Percentiles rank a stretch among this genome's conserved stretches.
phyloP scores from a whole-genome alignment of 2,888 invertebrate genomes.

The Synergus japonicus region DNA sequence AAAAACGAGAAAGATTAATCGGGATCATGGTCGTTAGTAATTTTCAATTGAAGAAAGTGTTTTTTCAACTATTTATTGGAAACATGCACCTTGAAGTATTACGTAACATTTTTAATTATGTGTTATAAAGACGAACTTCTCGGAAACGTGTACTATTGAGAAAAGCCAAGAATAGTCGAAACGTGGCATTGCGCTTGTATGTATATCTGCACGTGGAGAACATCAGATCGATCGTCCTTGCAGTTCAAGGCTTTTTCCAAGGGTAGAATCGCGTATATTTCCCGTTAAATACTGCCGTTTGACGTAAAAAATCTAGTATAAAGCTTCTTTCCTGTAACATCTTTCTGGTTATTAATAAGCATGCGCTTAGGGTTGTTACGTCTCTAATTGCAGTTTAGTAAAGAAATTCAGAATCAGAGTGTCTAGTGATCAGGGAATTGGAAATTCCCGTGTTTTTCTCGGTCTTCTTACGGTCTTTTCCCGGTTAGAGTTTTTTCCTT shows the following conservation, averaged over 20 bases:
- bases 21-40: too few species aligned
- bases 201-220: conserved; percentile 55
- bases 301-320: not conserved
- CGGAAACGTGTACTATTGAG: not conserved
- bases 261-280: conserved; percentile 9
- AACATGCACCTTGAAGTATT: not conserved
- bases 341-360: not conserved
- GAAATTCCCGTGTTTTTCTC: too few species aligned
- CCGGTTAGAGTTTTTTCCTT: too few species aligned
- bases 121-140: not conserved
- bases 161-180: not conserved
- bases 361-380: too few species aligned
- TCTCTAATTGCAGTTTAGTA: too few species aligned
- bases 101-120: not conserved
- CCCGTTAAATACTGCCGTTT: not conserved
- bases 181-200: conserved; percentile 41
- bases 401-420: too few species aligned
- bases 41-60: not conserved
- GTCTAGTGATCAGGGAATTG: too few species aligned
- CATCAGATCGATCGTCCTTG: conserved; percentile 69
- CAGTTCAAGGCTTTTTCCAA: conserved; percentile 59
- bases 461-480: too few species aligned
- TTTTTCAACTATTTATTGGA: not conserved
- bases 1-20: too few species aligned
- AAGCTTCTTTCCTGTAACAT: not conserved